Evolutionary conservation across 2,888 invertebrate genomes (phyloP).

Genomic region (Melikaiella ostensackeni): DNA sequence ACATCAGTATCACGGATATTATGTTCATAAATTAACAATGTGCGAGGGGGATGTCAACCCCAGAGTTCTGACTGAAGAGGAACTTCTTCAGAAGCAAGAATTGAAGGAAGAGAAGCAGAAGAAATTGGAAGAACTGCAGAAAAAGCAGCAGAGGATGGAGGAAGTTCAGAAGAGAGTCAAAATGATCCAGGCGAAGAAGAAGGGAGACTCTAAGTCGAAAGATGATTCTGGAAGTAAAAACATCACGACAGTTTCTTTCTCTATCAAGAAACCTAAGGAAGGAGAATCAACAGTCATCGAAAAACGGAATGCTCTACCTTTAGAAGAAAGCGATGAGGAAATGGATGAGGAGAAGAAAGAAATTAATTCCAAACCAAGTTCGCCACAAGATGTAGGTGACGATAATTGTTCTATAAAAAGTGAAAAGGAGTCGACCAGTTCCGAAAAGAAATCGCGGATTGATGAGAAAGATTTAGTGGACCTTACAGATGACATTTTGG

Average conservation of each 20-base stretch:
- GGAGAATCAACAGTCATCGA: slow-evolving; percentile 81
- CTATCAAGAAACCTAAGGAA: slow-evolving; percentile 90
- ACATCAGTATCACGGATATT: slow-evolving; percentile 90
- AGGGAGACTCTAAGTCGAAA: slow-evolving; percentile 66
- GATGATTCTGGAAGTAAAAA: slow-evolving; percentile 63
- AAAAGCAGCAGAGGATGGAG: slow-evolving; percentile 75
- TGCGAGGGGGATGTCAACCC: slow-evolving; percentile 74
- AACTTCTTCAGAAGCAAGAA: slow-evolving; percentile 72
- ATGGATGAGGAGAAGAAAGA: slow-evolving; percentile 67
- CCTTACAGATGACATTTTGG: slow-evolving; percentile 73
- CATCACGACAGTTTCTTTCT: slow-evolving; percentile 85
- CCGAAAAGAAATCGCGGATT: slow-evolving; percentile 70
- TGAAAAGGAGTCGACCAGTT: slow-evolving; percentile 53
- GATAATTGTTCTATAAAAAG: slow-evolving; percentile 48
- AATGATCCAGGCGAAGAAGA: slow-evolving; percentile 75
- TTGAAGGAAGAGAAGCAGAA: slow-evolving; percentile 73
- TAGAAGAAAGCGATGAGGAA: slow-evolving; percentile 83
- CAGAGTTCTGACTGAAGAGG: slow-evolving; percentile 72
- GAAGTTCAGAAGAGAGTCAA: slow-evolving; percentile 74
- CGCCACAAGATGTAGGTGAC: slow-evolving; percentile 56
- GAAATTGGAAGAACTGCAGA: slow-evolving; percentile 72
- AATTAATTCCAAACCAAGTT: slow-evolving; percentile 64
- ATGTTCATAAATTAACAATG: slow-evolving; percentile 83
- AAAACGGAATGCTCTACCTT: slow-evolving; percentile 85
- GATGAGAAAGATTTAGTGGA: slow-evolving; percentile 73